Percentiles rank a stretch among this genome's conserved stretches.
Evolutionary conservation across 1,140 invertebrate genomes (phyloP).

Genomic region (Grapholita molesta): DNA sequence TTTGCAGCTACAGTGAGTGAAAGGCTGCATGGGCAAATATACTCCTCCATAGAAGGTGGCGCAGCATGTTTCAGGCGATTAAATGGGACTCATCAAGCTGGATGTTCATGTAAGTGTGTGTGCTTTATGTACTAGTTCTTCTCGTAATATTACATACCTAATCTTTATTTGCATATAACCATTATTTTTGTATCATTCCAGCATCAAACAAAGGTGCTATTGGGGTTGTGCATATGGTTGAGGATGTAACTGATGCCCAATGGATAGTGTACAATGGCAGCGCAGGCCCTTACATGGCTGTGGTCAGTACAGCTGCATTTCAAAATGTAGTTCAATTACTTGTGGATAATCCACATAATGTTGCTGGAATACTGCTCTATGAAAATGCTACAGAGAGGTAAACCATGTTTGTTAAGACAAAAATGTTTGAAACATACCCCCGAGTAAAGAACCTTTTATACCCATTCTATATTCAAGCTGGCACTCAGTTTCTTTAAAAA

Average conservation of each 20-base stretch:
- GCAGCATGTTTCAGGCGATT: slow-evolving; percentile 91
- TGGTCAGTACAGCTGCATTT: slow-evolving; percentile 83
- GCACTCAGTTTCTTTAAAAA: too few species aligned
- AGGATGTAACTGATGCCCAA: slow-evolving; percentile 80
- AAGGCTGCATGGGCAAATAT: slow-evolving; percentile 89
- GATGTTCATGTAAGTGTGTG: slow-evolving; percentile 89
- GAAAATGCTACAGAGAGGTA: slow-evolving; percentile 70
- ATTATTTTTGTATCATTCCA: slow-evolving; percentile 26
- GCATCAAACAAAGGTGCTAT: slow-evolving; percentile 83
- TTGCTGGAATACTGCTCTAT: slow-evolving; percentile 79
- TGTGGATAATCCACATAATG: slow-evolving; percentile 64
- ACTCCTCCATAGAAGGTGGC: slow-evolving; percentile 84
- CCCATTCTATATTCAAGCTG: too few species aligned
- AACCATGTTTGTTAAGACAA: slow-evolving; percentile 5
- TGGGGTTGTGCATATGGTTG: slow-evolving; percentile 89
- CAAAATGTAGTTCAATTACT: slow-evolving; percentile 74
- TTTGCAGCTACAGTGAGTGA: slow-evolving; percentile 56
- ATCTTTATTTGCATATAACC: slow-evolving; percentile 5
- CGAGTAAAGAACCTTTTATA: too few species aligned
- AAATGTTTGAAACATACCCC: too few species aligned
- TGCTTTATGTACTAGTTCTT: not conserved
- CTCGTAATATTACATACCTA: not conserved
- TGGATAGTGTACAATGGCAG: slow-evolving; percentile 85
- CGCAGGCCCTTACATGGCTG: slow-evolving; percentile 84
- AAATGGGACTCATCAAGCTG: slow-evolving; percentile 95